Evolutionary conservation across 2,797 vertebrate genomes (phyloP).

Genomic region (Periophthalmus magnuspinnatus): DNA sequence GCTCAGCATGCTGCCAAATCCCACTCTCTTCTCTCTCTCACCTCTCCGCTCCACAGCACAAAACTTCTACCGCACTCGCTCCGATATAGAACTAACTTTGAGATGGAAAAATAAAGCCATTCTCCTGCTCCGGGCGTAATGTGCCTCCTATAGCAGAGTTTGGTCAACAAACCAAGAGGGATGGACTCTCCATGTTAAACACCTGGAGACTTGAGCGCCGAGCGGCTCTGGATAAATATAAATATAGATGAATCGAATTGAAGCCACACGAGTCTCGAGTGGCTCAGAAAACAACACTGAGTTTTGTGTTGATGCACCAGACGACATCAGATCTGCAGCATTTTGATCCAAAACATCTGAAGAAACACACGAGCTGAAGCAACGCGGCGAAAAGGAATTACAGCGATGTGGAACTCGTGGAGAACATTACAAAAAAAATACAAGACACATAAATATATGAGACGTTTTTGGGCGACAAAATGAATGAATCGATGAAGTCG

Average conservation of each 20-base stretch:
- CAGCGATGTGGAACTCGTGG: no score
- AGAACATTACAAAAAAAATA: no score
- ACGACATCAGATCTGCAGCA: neutral
- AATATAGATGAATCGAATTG: conserved; percentile 17
- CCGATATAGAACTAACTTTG: conserved; percentile 20
- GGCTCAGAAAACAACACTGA: neutral
- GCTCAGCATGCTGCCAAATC: conserved; percentile 53
- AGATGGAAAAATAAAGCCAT: conserved; percentile 10
- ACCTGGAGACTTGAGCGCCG: conserved; percentile 9
- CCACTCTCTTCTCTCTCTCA: neutral
- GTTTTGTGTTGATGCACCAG: conserved; percentile 10
- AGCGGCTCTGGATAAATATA: conserved; percentile 15
- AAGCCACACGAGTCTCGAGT: conserved; percentile 12
- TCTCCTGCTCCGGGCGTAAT: conserved; percentile 6
- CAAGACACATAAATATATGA: no score
- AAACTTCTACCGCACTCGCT: conserved; percentile 13
- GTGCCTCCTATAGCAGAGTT: conserved; percentile 3
- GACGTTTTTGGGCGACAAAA: no score
- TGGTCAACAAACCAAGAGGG: conserved; percentile 19
- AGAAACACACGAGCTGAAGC: neutral
- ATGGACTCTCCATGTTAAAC: conserved; percentile 12
- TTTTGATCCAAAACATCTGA: conserved; percentile 9
- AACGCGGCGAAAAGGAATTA: neutral
- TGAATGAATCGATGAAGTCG: no score
- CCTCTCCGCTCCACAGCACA: conserved; percentile 23